Percentiles rank a stretch among this genome's conserved stretches.
Conservation (phyloP, 2,797 vertebrate genomes). For the Squalus acanthias region DNA sequence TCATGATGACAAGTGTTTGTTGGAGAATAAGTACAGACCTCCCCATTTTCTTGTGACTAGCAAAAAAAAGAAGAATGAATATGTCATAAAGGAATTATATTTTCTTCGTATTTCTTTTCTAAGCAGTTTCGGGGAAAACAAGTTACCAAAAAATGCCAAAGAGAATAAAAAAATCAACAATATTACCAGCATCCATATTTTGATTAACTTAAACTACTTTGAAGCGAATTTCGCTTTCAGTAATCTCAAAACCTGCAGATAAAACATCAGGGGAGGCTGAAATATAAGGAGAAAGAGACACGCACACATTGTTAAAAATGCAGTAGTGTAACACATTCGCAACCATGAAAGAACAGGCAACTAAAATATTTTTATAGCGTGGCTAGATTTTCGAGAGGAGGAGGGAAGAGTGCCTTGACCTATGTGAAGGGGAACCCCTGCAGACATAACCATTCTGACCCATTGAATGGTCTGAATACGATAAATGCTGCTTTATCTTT, state of each 20-base stretch:
- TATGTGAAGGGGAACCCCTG: conserved; percentile 65
- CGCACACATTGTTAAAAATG: neutral
- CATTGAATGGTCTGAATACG: conserved; percentile 81
- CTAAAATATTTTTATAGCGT: conserved; percentile 3
- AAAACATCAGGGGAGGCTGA: neutral
- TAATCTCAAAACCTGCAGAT: neutral
- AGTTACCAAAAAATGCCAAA: neutral
- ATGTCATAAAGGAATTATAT: neutral
- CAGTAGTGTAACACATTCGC: neutral
- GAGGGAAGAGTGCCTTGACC: conserved; percentile 60
- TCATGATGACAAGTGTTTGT: neutral
- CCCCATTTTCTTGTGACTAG: neutral
- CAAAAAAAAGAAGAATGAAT: neutral
- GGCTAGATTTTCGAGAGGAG: conserved; percentile 45
- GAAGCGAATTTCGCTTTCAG: neutral
- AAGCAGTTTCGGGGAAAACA: neutral
- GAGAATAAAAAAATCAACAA: neutral
- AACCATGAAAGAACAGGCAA: neutral
- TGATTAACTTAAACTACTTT: conserved; percentile 14
- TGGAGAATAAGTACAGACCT: neutral
- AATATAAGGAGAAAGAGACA: neutral
- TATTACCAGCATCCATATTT: neutral
- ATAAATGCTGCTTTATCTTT: conserved; percentile 85
- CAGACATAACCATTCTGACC: conserved; percentile 70
- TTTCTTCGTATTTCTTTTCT: neutral